These are phyloP conservation scores for Clarias magur DNA, from an alignment of 2,113 vertebrate species.

Conservation along the genomic window DNA sequence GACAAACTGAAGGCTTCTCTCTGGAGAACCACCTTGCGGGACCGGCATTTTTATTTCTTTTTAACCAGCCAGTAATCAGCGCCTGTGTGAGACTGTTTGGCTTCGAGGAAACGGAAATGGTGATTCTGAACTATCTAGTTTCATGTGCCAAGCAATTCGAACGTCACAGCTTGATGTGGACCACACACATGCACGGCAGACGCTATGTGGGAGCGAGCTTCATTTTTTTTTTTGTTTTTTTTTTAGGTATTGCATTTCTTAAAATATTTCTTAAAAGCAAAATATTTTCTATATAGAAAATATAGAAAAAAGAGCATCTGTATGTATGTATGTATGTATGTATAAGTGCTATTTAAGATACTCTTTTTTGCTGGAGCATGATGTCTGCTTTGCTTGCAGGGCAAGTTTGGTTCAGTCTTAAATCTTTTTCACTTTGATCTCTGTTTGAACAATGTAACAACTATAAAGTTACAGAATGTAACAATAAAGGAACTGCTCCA, in stretches of 20 bases:
- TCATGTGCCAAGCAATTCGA: conserved; percentile 39
- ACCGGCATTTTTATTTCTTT: neutral
- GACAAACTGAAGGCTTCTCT: neutral
- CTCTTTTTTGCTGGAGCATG: neutral
- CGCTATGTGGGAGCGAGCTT: neutral
- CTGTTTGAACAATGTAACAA: neutral
- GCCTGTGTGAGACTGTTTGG: conserved; percentile 12
- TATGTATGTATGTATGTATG: too few species aligned
- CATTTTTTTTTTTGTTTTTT: neutral
- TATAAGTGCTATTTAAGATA: neutral
- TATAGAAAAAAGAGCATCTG: neutral
- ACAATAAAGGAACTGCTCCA: neutral
- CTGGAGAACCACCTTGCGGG: conserved; percentile 16
- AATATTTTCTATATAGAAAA: neutral
- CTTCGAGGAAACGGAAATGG: conserved; percentile 33
- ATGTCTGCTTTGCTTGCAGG: neutral
- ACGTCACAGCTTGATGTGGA: conserved; percentile 39
- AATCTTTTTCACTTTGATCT: neutral
- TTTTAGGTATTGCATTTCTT: neutral
- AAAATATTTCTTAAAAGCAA: neutral
- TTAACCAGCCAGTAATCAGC: conserved; percentile 26
- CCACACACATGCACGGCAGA: conserved; percentile 35
- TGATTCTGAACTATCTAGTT: conserved; percentile 21
- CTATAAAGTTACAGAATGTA: neutral
- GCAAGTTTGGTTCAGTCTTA: neutral